Base-by-base conservation (phyloP, 64 coral and sea anemone species). In the Acropora yongei region DNA sequence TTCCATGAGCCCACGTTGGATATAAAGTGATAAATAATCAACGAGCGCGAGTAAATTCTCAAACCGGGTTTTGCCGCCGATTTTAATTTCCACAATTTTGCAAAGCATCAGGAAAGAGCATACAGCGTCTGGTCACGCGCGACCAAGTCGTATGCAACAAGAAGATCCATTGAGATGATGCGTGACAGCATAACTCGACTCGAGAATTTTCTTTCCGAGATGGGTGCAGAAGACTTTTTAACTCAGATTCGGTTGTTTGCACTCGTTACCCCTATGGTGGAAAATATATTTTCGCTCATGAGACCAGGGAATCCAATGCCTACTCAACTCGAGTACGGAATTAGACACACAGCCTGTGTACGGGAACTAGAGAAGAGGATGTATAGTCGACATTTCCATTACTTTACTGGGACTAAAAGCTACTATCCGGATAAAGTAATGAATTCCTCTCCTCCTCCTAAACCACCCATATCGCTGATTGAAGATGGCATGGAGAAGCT, bases 351-450 rank as follows among this genome's bases (percentile, higher is more conserved):
- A 1, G 30, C 91, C 5, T 93, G 78, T 82, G 85, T 93, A 0
- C 79, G 84, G 55, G 84, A 93, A 55, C 60, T 88, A 9, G 0
- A 88, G 65, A 93, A 88, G 77, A 9, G 39, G 19, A 76, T 88
- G 72, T 93, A 84, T 46, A 11, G 86, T 0, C 49, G 92, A 0
- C 79, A 94, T 63, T 94, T 94, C 14, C 65, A 74, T 14, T 94
- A 89, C 12, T 89, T 47, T 74, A 89, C 92, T 16, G 88, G 87
- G 5, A 53, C 92, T 10, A 94, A 94, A 4, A 94, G 79, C 79
- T 94, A 89, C 19, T 89, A 94, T 72, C 84, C 85, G 14, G 40
- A 89, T 41, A 89, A 94, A 61, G 72, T 84, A 2, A 89, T 94
- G 11, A 46, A 94, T 53, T 42, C 79, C 45, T 42, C 46, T 1